Evolutionary conservation across 2,113 vertebrate genomes (phyloP).

Genomic region (Melospiza melodia): DNA sequence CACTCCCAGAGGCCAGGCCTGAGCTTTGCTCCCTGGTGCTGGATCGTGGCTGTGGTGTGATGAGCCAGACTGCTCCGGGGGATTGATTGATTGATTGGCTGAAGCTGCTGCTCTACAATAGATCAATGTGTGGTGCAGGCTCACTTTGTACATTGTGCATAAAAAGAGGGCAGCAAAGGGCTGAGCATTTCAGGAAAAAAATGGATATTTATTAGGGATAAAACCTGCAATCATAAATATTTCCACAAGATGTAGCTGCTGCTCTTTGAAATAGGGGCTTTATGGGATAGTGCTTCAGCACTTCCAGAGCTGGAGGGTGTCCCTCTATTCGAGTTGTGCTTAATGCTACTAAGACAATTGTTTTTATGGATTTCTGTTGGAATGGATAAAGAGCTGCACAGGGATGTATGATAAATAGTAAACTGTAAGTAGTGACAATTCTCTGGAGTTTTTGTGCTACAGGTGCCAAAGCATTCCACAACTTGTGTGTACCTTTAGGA

Average conservation of each 20-base stretch:
- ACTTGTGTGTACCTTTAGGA: fast-evolving
- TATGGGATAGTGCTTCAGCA: fast-evolving
- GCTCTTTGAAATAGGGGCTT: not conserved
- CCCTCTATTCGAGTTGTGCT: not conserved
- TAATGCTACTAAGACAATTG: not conserved
- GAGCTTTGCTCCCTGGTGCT: no score
- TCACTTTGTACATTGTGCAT: not conserved
- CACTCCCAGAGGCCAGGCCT: not conserved
- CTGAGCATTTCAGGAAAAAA: fast-evolving
- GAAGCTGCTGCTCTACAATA: not conserved
- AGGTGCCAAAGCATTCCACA: fast-evolving
- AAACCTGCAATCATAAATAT: not conserved
- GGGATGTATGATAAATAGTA: not conserved
- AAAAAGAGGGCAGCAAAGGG: not conserved
- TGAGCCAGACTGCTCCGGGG: no score
- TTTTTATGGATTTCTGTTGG: not conserved
- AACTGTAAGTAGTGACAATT: not conserved
- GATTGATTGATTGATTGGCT: not conserved
- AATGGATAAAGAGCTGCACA: not conserved
- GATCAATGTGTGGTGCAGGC: not conserved
- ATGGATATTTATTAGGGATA: not conserved
- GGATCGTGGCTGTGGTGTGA: fast-evolving
- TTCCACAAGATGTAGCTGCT: conserved; percentile 50
- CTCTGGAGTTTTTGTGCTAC: not conserved
- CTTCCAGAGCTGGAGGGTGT: fast-evolving